Evolutionary conservation across 53 echinoderm and acorn worm species (phyloP).

Genomic region (Pentamera pediparva): DNA sequence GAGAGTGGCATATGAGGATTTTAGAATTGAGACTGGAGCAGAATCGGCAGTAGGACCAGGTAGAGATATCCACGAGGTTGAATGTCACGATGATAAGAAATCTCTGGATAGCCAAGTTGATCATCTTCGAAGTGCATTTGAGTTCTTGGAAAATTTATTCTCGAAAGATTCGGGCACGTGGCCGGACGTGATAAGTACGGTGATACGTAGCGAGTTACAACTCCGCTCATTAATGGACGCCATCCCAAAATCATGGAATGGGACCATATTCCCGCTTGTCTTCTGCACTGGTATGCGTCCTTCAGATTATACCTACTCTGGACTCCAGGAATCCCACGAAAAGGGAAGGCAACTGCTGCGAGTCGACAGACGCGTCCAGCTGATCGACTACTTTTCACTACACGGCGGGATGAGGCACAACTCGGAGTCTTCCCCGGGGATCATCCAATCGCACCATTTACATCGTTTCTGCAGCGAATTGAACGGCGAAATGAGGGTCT

Average conservation of each 20-base stretch:
- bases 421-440: not conserved
- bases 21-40: not conserved
- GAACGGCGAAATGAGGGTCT: slow-evolving; percentile 4
- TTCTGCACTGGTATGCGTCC: not conserved
- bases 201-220: not conserved
- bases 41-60: not conserved
- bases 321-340: not conserved
- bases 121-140: not conserved
- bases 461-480: slow-evolving; percentile 14
- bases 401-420: not conserved
- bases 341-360: not conserved
- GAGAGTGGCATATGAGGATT: not conserved
- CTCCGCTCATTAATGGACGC: not conserved
- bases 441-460: not conserved
- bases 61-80: not conserved
- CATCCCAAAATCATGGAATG: not conserved
- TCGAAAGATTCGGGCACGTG: not conserved
- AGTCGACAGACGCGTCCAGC: not conserved
- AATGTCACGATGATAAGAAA: not conserved
- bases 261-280: not conserved
- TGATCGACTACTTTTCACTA: not conserved
- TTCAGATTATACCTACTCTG: not conserved
- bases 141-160: not conserved
- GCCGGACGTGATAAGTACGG: not conserved
- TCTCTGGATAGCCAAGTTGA: not conserved